Conservation (phyloP, 2,888 invertebrate genomes). For the Apodemia hepburni region DNA sequence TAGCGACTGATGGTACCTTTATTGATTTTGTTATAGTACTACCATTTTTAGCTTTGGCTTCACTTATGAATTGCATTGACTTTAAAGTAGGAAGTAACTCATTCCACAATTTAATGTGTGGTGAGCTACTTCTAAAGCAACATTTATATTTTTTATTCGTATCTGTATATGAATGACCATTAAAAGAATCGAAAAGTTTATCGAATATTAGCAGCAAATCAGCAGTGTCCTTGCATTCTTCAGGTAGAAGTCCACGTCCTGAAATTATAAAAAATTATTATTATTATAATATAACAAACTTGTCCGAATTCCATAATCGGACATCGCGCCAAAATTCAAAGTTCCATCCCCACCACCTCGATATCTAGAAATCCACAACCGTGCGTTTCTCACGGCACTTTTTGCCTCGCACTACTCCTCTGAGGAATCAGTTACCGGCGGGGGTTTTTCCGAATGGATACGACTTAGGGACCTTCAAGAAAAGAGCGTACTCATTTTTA, state of each 20-base stretch:
- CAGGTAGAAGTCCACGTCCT: conserved; percentile 22
- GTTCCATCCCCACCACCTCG: no score
- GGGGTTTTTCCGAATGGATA: no score
- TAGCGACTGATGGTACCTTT: conserved; percentile 21
- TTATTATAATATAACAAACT: no score
- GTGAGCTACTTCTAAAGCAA: conserved; percentile 20
- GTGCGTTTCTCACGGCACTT: no score
- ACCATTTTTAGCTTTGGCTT: not conserved
- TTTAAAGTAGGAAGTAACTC: conserved; percentile 18
- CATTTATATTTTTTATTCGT: not conserved
- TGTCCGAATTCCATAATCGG: no score
- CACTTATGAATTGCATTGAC: conserved; percentile 19
- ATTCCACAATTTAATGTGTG: conserved; percentile 24
- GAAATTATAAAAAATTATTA: conserved; percentile 18
- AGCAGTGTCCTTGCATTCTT: conserved; percentile 22
- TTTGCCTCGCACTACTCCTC: no score
- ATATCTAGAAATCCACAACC: no score
- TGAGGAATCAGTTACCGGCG: no score
- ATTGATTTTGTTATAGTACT: conserved; percentile 12
- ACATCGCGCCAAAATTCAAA: no score
- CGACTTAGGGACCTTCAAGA: no score
- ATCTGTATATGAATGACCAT: conserved; percentile 15
- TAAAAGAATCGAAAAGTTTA: conserved; percentile 25
- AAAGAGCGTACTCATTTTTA: no score
- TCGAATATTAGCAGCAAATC: conserved; percentile 24